These are phyloP conservation scores for Rhinella marina DNA, from an alignment of 2,797 vertebrate species.

Conservation along the genomic window DNA sequence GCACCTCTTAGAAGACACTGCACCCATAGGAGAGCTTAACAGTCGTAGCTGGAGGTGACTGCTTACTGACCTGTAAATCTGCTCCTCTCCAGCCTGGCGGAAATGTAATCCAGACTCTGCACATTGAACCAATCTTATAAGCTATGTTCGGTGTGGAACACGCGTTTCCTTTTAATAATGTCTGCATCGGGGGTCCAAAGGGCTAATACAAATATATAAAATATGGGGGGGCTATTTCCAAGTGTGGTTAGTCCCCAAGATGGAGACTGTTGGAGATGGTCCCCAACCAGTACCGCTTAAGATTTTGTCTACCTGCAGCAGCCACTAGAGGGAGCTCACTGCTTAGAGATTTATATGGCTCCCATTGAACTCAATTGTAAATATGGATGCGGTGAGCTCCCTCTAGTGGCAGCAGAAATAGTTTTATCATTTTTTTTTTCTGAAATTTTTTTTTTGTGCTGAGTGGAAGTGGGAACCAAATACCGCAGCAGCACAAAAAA, in stretches of 20 bases:
- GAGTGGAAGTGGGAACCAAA: no score
- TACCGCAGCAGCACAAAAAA: no score
- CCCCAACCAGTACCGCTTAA: not conserved
- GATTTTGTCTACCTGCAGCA: not conserved
- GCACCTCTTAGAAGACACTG: constrained; percentile 25
- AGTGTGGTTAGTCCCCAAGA: not conserved
- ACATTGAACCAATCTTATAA: not conserved
- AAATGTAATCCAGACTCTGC: not conserved
- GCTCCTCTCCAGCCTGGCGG: not conserved
- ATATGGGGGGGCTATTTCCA: not conserved
- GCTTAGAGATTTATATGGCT: not conserved
- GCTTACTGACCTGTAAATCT: constrained; percentile 22
- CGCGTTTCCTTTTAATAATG: not conserved
- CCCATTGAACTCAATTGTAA: not conserved
- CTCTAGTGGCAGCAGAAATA: not conserved
- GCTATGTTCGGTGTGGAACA: not conserved
- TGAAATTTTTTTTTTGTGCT: not conserved
- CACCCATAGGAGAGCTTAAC: constrained; percentile 3
- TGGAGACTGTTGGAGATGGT: no score
- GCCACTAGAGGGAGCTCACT: not conserved
- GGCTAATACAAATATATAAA: not conserved
- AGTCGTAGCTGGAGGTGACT: not conserved
- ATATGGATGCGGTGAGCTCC: not conserved
- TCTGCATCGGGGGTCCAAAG: not conserved
- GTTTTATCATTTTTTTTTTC: not conserved